Conservation (phyloP, 2,797 vertebrate genomes). For the Babyrousa celebensis region DNA sequence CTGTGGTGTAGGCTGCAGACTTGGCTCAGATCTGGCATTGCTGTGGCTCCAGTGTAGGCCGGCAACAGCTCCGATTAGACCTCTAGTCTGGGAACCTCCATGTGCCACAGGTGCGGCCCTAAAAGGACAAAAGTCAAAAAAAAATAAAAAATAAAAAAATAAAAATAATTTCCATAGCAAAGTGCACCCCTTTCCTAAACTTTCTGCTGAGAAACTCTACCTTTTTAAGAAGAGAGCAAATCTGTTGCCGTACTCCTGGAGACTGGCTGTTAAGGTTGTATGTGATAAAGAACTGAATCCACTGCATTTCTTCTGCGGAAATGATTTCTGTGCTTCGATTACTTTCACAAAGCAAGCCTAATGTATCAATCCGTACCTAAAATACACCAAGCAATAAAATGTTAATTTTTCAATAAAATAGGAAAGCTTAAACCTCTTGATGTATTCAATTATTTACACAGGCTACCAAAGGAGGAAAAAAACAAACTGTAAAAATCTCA, state of each 20-base stretch:
- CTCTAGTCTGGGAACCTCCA: too few species aligned
- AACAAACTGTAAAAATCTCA: neutral
- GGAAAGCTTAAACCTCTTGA: neutral
- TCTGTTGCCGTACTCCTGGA: slow-evolving; percentile 96
- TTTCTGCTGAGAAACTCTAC: slow-evolving; percentile 88
- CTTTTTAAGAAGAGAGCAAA: slow-evolving; percentile 96
- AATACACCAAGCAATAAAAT: slow-evolving; percentile 68
- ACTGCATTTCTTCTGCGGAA: slow-evolving; percentile 94
- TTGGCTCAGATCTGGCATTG: too few species aligned
- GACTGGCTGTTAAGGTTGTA: slow-evolving; percentile 96
- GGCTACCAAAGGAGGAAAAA: neutral
- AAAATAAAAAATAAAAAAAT: too few species aligned
- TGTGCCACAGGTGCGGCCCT: too few species aligned
- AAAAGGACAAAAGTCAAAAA: too few species aligned
- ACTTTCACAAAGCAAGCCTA: slow-evolving; percentile 97
- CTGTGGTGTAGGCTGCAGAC: too few species aligned
- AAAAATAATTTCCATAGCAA: slow-evolving; percentile 39
- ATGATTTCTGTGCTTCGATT: slow-evolving; percentile 96
- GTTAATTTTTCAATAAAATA: slow-evolving; percentile 53
- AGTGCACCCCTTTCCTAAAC: neutral
- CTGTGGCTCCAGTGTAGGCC: too few species aligned
- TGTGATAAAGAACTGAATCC: slow-evolving; percentile 94
- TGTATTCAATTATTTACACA: neutral
- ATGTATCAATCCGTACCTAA: slow-evolving; percentile 96
- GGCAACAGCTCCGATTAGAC: too few species aligned